phyloP scores from a whole-genome alignment of 2,113 vertebrate species.

The Copsychus sechellarum region DNA sequence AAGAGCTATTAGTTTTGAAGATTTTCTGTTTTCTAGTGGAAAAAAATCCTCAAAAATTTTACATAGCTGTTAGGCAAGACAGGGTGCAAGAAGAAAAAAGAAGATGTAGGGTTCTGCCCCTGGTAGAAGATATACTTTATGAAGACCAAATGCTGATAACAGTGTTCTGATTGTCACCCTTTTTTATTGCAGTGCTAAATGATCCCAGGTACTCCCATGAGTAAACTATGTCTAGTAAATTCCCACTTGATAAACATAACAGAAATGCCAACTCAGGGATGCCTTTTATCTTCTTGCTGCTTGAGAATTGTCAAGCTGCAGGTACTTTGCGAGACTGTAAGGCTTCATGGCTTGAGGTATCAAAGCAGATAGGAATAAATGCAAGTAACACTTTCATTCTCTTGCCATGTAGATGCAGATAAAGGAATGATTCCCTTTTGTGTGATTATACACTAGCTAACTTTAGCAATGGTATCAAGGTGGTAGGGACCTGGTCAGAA shows the following conservation, averaged over 20 bases:
- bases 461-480: background rate
- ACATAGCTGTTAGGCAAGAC: background rate
- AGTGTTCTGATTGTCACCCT: background rate
- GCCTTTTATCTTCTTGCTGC: background rate
- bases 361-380: background rate
- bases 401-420: background rate
- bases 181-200: background rate
- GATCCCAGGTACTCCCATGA: background rate
- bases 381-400: background rate
- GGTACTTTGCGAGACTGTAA: background rate
- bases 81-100: background rate
- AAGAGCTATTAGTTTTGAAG: background rate
- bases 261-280: background rate
- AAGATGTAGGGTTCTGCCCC: background rate
- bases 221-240: background rate
- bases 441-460: background rate
- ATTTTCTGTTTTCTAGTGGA: background rate
- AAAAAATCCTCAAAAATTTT: background rate
- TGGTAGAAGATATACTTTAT: background rate
- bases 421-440: background rate
- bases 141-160: background rate
- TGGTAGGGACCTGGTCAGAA: background rate
- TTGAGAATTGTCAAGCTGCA: background rate
- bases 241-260: background rate
- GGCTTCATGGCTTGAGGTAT: background rate